Conservation (phyloP, 2,797 vertebrate genomes). For the Nannoperca obscura region DNA sequence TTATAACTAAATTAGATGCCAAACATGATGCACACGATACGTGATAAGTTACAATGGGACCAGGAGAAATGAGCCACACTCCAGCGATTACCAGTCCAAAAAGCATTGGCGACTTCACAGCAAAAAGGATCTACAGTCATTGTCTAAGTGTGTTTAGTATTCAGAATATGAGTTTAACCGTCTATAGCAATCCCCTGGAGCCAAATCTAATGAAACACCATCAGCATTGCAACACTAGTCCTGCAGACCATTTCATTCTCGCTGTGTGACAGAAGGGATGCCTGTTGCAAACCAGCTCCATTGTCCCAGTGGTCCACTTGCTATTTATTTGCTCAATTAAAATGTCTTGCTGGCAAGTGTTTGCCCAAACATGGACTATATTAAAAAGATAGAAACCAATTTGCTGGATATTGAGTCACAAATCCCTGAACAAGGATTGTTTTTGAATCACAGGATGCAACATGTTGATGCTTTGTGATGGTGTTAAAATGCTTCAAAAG, state of each 20-base stretch:
- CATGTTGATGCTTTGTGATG: conserved; percentile 11
- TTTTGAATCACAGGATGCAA: conserved; percentile 43
- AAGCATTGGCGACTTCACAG: conserved; percentile 51
- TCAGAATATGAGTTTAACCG: conserved; percentile 64
- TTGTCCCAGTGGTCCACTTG: conserved; percentile 49
- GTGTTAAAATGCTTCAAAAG: conserved; percentile 2
- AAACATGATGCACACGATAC: conserved; percentile 15
- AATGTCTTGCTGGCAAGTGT: conserved; percentile 63
- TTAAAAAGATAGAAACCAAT: conserved; percentile 73
- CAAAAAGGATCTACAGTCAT: conserved; percentile 64
- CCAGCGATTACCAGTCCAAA: conserved; percentile 22
- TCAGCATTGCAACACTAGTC: conserved; percentile 73
- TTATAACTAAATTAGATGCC: not conserved
- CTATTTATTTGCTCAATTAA: conserved; percentile 78
- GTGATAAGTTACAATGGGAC: conserved; percentile 34
- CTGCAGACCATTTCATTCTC: conserved; percentile 68
- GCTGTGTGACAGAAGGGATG: conserved; percentile 63
- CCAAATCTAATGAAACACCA: conserved; percentile 66
- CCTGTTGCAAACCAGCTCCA: conserved; percentile 58
- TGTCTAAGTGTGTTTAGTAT: conserved; percentile 71
- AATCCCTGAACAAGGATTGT: conserved; percentile 55
- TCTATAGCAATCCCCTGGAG: conserved; percentile 72
- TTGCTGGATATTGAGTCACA: conserved; percentile 64
- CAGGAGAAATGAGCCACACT: conserved; percentile 42
- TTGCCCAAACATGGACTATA: conserved; percentile 58